These are phyloP conservation scores for Cyrtorhinus lividipennis DNA, from an alignment of 1,140 invertebrate genomes.

Conservation along the genomic window DNA sequence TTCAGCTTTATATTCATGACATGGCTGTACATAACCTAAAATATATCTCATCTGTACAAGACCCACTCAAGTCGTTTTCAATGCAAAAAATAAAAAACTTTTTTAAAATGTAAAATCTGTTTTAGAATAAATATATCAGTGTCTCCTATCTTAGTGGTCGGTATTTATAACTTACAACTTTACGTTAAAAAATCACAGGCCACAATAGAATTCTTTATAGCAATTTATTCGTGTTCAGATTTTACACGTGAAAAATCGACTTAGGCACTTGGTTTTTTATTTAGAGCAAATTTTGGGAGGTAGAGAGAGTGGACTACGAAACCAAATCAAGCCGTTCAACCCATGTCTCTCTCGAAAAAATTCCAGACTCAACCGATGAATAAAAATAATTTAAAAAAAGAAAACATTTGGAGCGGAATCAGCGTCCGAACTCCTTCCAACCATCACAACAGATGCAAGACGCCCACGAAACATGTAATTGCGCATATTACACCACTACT, in stretches of 20 bases:
- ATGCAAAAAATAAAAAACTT: slow-evolving; percentile 18
- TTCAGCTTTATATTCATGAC: neutral
- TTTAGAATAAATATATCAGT: slow-evolving; percentile 19
- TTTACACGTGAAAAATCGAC: slow-evolving; percentile 3
- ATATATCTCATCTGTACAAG: slow-evolving; percentile 19
- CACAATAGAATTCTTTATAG: neutral
- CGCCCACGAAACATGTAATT: too few species aligned
- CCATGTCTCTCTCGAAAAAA: neutral
- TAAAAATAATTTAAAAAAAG: too few species aligned
- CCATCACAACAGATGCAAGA: too few species aligned
- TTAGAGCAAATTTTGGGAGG: slow-evolving; percentile 3
- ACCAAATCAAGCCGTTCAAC: neutral
- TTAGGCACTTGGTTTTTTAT: slow-evolving; percentile 19
- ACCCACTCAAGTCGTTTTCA: slow-evolving; percentile 12
- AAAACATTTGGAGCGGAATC: too few species aligned
- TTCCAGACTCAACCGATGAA: slow-evolving; percentile 3
- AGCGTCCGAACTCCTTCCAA: too few species aligned
- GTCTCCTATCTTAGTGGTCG: slow-evolving; percentile 12
- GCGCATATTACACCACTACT: too few species aligned
- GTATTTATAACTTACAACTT: slow-evolving; percentile 13
- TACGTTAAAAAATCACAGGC: slow-evolving; percentile 9
- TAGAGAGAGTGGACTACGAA: neutral
- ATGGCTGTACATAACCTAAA: slow-evolving; percentile 19
- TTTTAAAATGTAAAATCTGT: slow-evolving; percentile 16
- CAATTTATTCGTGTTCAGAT: neutral